Conservation (phyloP, 2,797 vertebrate species). For the Pangasius macronema region DNA sequence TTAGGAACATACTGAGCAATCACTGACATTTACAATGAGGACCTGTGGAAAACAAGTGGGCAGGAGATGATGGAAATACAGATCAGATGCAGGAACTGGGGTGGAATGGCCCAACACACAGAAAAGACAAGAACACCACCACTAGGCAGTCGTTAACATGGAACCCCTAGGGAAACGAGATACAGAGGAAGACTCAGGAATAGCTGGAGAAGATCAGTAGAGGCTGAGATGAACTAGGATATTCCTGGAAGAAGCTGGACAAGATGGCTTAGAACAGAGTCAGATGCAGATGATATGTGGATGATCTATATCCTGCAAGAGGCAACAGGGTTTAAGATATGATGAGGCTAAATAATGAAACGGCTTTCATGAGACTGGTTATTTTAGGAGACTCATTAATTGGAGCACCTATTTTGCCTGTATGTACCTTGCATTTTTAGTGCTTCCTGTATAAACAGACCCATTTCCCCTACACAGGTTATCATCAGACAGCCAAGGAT, state of each 20-base stretch:
- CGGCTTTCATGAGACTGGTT: background rate
- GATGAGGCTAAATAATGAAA: background rate
- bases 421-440: background rate
- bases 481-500: background rate
- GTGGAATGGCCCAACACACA: background rate
- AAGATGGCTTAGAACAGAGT: background rate
- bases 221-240: background rate
- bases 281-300: background rate
- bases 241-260: background rate
- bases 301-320: background rate
- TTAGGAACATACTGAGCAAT: background rate
- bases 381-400: no score
- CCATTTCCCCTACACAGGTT: background rate
- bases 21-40: background rate
- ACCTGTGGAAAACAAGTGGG: background rate
- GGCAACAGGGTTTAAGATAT: background rate
- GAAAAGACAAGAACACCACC: background rate
- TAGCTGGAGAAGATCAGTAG: background rate
- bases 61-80: background rate
- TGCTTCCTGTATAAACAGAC: background rate
- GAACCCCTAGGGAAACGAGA: background rate
- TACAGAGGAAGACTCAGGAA: background rate
- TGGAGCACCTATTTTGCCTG: background rate
- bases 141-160: background rate
- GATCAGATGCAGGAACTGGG: background rate